Percentiles rank a stretch among this genome's conserved stretches.
Conservation (phyloP, 2,888 invertebrate genomes). For the Yponomeuta malinellus region DNA sequence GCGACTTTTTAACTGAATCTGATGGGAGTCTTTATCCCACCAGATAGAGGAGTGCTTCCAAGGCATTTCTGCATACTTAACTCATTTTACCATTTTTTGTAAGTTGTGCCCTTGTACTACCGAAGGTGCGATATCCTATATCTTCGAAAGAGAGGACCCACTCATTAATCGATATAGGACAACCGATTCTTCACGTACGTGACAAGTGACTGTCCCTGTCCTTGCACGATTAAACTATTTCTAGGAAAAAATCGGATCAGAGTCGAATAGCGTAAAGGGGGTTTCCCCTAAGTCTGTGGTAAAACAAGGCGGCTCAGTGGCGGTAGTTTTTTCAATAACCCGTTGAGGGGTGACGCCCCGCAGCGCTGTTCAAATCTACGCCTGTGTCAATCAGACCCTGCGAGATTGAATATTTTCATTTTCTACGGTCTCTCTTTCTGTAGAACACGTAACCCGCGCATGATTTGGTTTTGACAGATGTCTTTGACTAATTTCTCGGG, state of each 20-base stretch:
- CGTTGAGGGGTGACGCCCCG: conserved; percentile 52
- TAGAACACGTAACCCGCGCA: background rate
- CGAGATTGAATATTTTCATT: conserved; percentile 36
- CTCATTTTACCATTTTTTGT: too few species aligned
- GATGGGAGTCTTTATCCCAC: too few species aligned
- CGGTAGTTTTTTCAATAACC: conserved; percentile 59
- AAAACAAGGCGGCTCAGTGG: conserved; percentile 54
- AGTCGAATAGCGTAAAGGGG: background rate
- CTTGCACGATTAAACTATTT: background rate
- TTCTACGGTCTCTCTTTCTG: conserved; percentile 14
- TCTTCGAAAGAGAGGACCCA: too few species aligned
- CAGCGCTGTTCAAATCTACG: conserved; percentile 56
- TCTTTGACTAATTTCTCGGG: conserved; percentile 24
- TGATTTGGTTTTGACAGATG: conserved; percentile 35
- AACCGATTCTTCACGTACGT: too few species aligned
- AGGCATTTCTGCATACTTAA: too few species aligned
- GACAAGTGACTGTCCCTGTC: too few species aligned
- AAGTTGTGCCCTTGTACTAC: too few species aligned
- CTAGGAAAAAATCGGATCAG: background rate
- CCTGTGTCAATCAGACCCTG: conserved; percentile 39
- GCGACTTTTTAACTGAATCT: too few species aligned
- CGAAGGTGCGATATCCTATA: too few species aligned
- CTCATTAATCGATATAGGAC: too few species aligned
- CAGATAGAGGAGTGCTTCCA: too few species aligned
- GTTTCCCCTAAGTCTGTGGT: conserved; percentile 30